Evolutionary conservation across 2,113 vertebrate genomes (phyloP).

Genomic region (Microcebus tavaratra): DNA sequence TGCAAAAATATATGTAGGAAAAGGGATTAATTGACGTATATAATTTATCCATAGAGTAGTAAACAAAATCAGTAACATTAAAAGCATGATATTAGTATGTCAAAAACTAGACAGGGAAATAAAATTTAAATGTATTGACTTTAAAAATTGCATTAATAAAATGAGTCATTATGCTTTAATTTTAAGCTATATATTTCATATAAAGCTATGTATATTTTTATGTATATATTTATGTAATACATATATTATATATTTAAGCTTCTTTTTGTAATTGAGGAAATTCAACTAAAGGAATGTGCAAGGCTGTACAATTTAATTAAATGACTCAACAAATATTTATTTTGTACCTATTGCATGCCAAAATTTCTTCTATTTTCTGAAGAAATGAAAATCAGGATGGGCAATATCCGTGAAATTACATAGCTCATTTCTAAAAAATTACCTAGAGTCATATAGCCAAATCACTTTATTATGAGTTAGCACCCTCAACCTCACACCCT

Average conservation of each 20-base stretch:
- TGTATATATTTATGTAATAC: not conserved
- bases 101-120: not conserved
- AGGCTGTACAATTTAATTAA: not conserved
- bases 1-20: conserved; percentile 4
- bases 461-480: not conserved
- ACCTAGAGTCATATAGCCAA: not conserved
- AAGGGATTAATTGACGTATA: conserved; percentile 8
- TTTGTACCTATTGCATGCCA: not conserved
- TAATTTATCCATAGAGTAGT: not conserved
- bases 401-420: not conserved
- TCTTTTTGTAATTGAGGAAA: not conserved
- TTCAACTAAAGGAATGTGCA: not conserved
- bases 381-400: not conserved
- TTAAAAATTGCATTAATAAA: conserved; percentile 27
- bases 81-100: conserved; percentile 15
- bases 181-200: conserved; percentile 9
- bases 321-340: not conserved
- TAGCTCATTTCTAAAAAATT: not conserved
- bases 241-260: not conserved
- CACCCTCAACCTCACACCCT: not conserved
- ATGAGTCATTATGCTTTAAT: not conserved
- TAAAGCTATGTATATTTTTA: not conserved
- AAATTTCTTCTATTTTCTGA: not conserved
- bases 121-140: not conserved
- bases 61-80: conserved; percentile 17